Percentiles rank a stretch among this genome's conserved stretches.
phyloP scores from a whole-genome alignment of 1,140 invertebrate species.

The Dreissena rostriformis region DNA sequence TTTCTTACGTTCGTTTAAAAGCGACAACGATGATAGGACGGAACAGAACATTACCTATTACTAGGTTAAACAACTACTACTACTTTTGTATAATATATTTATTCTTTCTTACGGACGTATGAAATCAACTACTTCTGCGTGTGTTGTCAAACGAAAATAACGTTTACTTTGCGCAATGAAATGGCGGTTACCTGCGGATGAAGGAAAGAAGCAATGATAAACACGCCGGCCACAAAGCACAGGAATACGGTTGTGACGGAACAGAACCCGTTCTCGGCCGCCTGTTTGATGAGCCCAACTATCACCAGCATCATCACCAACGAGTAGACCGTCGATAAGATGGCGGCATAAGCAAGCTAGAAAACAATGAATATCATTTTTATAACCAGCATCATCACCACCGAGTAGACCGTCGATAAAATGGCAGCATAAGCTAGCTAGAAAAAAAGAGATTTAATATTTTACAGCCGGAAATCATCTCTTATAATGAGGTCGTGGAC shows the following conservation, averaged over 20 bases:
- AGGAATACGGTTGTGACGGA: slow-evolving; percentile 75
- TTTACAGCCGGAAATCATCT: no score
- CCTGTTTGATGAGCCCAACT: slow-evolving; percentile 73
- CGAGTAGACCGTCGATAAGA: slow-evolving; percentile 74
- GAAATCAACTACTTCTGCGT: no score
- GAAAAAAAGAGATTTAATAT: no score
- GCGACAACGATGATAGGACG: no score
- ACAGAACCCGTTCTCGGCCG: slow-evolving; percentile 69
- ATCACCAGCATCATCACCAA: slow-evolving; percentile 78
- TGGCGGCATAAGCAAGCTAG: slow-evolving; percentile 69
- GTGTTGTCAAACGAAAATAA: no score
- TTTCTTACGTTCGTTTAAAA: no score
- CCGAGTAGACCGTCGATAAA: slow-evolving; percentile 74
- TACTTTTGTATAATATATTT: no score
- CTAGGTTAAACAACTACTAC: no score
- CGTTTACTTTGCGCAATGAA: no score
- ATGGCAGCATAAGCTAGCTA: slow-evolving; percentile 76
- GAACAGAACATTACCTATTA: no score
- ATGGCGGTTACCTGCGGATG: slow-evolving; percentile 88
- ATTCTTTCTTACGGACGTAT: no score
- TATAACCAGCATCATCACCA: slow-evolving; percentile 81
- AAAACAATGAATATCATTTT: slow-evolving; percentile 13
- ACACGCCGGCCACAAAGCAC: slow-evolving; percentile 70
- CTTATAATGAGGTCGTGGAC: no score
- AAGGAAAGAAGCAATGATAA: slow-evolving; percentile 87